These are phyloP conservation scores for Prietella phreatophila DNA, from an alignment of 2,113 vertebrate genomes.

Conservation along the genomic window DNA sequence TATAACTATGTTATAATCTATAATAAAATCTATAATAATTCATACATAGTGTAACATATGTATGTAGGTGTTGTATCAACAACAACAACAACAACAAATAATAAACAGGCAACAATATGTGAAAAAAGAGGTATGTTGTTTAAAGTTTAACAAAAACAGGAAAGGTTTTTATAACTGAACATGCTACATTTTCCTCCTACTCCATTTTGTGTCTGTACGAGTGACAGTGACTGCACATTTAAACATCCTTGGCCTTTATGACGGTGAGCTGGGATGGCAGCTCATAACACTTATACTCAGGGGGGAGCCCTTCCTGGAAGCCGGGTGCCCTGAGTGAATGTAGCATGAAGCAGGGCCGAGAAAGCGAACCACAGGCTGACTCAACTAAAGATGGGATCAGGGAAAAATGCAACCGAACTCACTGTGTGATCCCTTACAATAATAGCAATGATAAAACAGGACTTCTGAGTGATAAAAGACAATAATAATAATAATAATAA, in stretches of 20 bases:
- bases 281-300: conserved; percentile 47
- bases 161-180: background rate
- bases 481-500: background rate
- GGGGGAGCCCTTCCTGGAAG: conserved; percentile 35
- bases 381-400: conserved; percentile 26
- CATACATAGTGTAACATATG: background rate
- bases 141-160: background rate
- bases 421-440: background rate
- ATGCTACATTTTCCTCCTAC: background rate
- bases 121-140: background rate
- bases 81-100: too few relatives aligned
- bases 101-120: background rate
- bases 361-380: conserved; percentile 31
- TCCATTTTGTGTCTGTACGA: conserved; percentile 20
- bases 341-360: conserved; percentile 38
- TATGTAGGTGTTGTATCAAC: too few relatives aligned
- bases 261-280: conserved; percentile 28
- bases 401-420: conserved; percentile 25
- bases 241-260: conserved; percentile 22
- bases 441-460: background rate
- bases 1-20: background rate
- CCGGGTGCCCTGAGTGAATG: conserved; percentile 22
- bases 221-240: conserved; percentile 12
- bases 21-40: background rate
- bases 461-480: background rate